These are phyloP conservation scores for Epizoanthus rinbou DNA, from an alignment of 92 coral and sea anemone genomes.

Conservation along the genomic window DNA sequence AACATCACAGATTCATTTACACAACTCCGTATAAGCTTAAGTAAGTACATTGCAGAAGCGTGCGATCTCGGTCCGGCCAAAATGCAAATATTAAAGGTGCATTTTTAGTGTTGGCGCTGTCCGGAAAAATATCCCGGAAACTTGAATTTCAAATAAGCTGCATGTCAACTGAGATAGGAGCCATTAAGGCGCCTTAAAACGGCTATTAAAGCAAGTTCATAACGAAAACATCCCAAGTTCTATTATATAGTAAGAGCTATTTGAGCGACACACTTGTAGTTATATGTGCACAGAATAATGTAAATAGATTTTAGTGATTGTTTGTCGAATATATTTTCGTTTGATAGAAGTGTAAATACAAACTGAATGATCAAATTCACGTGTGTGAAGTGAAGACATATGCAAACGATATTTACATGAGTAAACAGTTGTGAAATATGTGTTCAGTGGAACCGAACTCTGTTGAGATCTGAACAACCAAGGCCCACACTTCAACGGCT, in stretches of 20 bases:
- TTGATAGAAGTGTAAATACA: slow-evolving; percentile 75
- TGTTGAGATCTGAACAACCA: background rate
- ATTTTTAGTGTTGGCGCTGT: slow-evolving; percentile 26
- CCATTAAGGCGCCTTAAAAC: slow-evolving; percentile 82
- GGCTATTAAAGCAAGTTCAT: slow-evolving; percentile 84
- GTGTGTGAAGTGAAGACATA: slow-evolving; percentile 38
- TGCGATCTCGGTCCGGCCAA: slow-evolving; percentile 29
- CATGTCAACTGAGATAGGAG: slow-evolving; percentile 54
- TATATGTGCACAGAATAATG: slow-evolving; percentile 65
- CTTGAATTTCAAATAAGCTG: slow-evolving; percentile 63
- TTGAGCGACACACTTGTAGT: slow-evolving; percentile 57
- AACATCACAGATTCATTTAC: slow-evolving; percentile 17
- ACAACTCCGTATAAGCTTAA: slow-evolving; percentile 6
- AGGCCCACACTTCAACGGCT: background rate
- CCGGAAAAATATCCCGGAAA: slow-evolving; percentile 81
- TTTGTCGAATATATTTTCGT: slow-evolving; percentile 73
- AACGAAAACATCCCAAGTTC: slow-evolving; percentile 89
- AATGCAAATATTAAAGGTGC: slow-evolving; percentile 48
- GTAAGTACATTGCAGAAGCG: slow-evolving; percentile 9
- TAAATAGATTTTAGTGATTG: slow-evolving; percentile 67
- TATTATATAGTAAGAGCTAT: slow-evolving; percentile 70
- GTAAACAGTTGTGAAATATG: slow-evolving; percentile 17
- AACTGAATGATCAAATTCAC: slow-evolving; percentile 28
- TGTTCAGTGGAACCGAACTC: slow-evolving; percentile 18
- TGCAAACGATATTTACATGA: slow-evolving; percentile 38